These are phyloP conservation scores for Plagiodera versicolora DNA, from an alignment of 2,888 invertebrate genomes.

Conservation along the genomic window DNA sequence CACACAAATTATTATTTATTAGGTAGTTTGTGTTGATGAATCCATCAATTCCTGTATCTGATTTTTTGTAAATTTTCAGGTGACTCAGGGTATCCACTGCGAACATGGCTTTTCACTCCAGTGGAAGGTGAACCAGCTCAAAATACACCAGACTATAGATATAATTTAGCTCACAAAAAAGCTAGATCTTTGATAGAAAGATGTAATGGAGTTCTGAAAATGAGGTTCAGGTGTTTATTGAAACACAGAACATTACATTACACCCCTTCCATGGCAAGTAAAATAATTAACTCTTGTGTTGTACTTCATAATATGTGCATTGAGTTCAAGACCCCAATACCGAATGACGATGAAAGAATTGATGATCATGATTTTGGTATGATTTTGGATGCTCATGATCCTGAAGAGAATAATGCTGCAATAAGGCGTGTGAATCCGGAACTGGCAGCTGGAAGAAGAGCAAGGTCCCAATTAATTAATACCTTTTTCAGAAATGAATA, in stretches of 20 bases:
- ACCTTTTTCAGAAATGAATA: slow-evolving; percentile 4
- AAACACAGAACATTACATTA: slow-evolving; percentile 24
- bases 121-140: slow-evolving; percentile 4
- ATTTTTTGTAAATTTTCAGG: neutral
- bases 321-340: slow-evolving; percentile 1
- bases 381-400: slow-evolving; percentile 1
- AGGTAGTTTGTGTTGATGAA: neutral
- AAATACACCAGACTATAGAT: slow-evolving; percentile 11
- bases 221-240: slow-evolving; percentile 23
- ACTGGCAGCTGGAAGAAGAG: slow-evolving; percentile 13
- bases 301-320: slow-evolving; percentile 24
- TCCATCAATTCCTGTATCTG: neutral
- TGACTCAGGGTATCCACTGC: slow-evolving; percentile 19
- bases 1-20: slow-evolving; percentile 10
- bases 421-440: slow-evolving; percentile 7
- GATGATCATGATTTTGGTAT: slow-evolving; percentile 9
- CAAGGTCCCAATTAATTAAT: slow-evolving; percentile 1
- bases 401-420: neutral
- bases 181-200: slow-evolving; percentile 20
- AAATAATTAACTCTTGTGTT: slow-evolving; percentile 25
- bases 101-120: slow-evolving; percentile 24
- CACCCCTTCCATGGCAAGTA: slow-evolving; percentile 10
- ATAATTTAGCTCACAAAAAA: slow-evolving; percentile 13
- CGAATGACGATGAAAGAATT: neutral
- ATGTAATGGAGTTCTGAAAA: slow-evolving; percentile 27